Conservation (phyloP, 2,888 invertebrate genomes). For the Chaitophorus viminalis region DNA sequence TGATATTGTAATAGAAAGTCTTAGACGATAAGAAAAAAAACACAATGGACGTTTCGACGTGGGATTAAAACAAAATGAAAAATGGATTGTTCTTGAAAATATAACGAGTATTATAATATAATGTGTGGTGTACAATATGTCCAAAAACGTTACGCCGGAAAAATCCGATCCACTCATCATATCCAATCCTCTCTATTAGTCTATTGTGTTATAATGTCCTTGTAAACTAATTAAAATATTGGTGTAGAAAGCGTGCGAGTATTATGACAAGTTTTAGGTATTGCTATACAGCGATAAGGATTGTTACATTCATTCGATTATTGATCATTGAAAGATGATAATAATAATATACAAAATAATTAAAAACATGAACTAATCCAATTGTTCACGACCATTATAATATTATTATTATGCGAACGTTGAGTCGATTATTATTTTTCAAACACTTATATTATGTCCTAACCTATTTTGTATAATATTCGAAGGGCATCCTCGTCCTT, state of each 20-base stretch:
- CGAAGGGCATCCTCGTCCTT: not conserved
- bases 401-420: not conserved
- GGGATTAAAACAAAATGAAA: not conserved
- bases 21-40: too few relatives aligned
- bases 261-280: not conserved
- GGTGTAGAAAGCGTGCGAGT: not conserved
- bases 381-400: not conserved
- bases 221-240: conserved; percentile 36
- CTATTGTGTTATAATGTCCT: conserved; percentile 21
- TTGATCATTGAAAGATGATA: not conserved
- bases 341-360: not conserved
- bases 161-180: not conserved
- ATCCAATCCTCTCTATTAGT: not conserved
- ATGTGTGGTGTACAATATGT: not conserved
- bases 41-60: not conserved
- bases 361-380: not conserved
- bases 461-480: too few relatives aligned
- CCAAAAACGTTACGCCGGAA: not conserved
- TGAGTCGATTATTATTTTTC: not conserved
- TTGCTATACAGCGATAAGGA: not conserved
- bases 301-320: not conserved
- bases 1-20: too few relatives aligned
- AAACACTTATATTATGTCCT: too few relatives aligned
- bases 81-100: too few relatives aligned
- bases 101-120: too few relatives aligned